Evolutionary conservation across 1,140 invertebrate genomes (phyloP).

Genomic region (Drosophila kurseongensis): DNA sequence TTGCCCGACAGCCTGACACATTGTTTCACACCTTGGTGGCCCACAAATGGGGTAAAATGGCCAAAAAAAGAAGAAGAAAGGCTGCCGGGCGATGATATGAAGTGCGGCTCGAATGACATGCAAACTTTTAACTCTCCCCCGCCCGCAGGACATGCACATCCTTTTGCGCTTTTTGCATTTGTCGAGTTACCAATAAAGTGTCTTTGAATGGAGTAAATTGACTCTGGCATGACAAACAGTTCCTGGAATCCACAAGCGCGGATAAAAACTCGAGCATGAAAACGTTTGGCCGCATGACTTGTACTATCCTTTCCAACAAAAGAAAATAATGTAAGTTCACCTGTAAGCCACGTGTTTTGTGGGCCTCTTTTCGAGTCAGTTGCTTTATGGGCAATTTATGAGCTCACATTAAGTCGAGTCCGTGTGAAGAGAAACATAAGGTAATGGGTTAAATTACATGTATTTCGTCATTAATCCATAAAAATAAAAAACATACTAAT

Average conservation of each 20-base stretch:
- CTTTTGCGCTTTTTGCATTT: slow-evolving; percentile 24
- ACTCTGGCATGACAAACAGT: slow-evolving; percentile 80
- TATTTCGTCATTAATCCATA: slow-evolving; percentile 9
- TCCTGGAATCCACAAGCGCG: slow-evolving; percentile 35
- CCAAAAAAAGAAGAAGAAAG: slow-evolving; percentile 18
- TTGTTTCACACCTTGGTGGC: slow-evolving; percentile 72
- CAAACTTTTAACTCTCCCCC: slow-evolving; percentile 65
- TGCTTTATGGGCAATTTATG: slow-evolving; percentile 60
- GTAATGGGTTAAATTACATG: slow-evolving; percentile 8
- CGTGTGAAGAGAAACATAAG: slow-evolving; percentile 40
- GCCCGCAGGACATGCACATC: slow-evolving; percentile 29
- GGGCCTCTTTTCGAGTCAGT: slow-evolving; percentile 36
- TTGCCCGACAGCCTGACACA: slow-evolving; percentile 21
- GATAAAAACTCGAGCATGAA: slow-evolving; percentile 26
- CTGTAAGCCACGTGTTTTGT: slow-evolving; percentile 1
- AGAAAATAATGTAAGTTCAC: slow-evolving; percentile 2
- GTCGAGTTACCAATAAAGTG: slow-evolving; percentile 76
- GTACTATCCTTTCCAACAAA: slow-evolving; percentile 37
- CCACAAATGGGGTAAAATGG: slow-evolving; percentile 18
- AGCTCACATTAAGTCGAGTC: slow-evolving; percentile 31
- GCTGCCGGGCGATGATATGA: slow-evolving; percentile 49
- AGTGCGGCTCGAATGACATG: slow-evolving; percentile 77
- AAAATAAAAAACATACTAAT: neutral
- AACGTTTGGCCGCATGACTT: slow-evolving; percentile 65
- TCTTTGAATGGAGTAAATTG: slow-evolving; percentile 77